phyloP scores from a whole-genome alignment of 2,113 vertebrate species.

The Eubucco bourcierii region DNA sequence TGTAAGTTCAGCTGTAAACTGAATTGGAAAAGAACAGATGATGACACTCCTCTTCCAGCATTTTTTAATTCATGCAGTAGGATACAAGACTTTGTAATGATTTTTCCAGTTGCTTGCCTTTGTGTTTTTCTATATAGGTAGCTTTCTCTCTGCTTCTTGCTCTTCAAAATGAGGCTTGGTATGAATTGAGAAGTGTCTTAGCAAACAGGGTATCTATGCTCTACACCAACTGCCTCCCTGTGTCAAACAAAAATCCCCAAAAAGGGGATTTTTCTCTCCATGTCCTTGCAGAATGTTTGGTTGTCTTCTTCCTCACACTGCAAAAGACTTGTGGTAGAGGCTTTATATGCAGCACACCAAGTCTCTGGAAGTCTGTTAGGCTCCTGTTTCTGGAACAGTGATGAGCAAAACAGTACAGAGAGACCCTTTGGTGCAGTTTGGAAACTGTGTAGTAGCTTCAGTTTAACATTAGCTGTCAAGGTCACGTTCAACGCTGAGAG shows the following conservation, averaged over 20 bases:
- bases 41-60: not conserved
- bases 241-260: not conserved
- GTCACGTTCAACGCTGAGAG: not conserved
- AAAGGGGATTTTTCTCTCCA: accelerated
- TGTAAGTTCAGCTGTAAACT: not conserved
- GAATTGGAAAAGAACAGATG: not conserved
- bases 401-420: not conserved
- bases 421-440: not conserved
- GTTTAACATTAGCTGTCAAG: not conserved
- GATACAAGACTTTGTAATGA: not conserved
- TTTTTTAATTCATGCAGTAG: not conserved
- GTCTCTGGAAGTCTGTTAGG: not conserved
- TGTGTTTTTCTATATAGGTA: not conserved
- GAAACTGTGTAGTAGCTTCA: not conserved
- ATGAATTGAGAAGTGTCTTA: not conserved
- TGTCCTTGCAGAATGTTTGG: not conserved
- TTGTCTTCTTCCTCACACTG: not conserved
- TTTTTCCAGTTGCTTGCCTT: not conserved
- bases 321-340: not conserved
- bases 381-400: not conserved
- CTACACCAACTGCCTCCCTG: not conserved
- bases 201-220: not conserved
- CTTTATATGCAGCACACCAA: not conserved
- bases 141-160: not conserved
- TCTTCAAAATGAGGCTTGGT: not conserved